phyloP scores from a whole-genome alignment of 1,140 invertebrate species.

The Oedothorax gibbosus region DNA sequence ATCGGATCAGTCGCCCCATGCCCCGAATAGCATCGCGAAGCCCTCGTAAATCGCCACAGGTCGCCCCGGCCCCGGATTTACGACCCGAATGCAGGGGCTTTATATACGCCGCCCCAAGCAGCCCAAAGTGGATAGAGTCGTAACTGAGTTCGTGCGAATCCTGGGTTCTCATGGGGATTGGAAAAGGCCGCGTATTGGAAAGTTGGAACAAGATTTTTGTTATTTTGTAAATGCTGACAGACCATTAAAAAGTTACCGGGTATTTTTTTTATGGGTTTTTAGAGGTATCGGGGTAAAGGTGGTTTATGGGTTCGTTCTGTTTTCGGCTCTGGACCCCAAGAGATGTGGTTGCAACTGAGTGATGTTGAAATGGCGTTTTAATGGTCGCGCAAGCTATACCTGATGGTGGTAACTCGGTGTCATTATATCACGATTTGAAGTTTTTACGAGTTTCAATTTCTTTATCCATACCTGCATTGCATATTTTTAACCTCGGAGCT shows the following conservation, averaged over 20 bases:
- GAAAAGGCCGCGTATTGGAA: not conserved
- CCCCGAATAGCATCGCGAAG: slow-evolving; percentile 33
- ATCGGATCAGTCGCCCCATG: slow-evolving; percentile 44
- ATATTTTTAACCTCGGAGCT: too few species aligned
- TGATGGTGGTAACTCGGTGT: too few species aligned
- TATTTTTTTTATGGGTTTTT: too few species aligned
- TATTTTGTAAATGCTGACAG: not conserved
- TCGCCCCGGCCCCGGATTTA: slow-evolving; percentile 16
- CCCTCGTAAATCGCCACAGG: slow-evolving; percentile 55
- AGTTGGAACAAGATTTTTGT: not conserved
- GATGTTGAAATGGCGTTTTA: too few species aligned
- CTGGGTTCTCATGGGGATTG: slow-evolving; percentile 12
- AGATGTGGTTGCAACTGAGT: too few species aligned
- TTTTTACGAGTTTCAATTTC: too few species aligned
- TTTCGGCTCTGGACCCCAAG: too few species aligned
- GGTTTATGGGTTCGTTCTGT: too few species aligned
- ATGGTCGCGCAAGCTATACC: too few species aligned
- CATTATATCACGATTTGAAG: too few species aligned
- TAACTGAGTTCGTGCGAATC: slow-evolving; percentile 45
- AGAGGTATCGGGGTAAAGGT: too few species aligned
- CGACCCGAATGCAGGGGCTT: slow-evolving; percentile 8
- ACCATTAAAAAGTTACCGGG: slow-evolving; percentile 24
- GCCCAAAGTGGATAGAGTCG: slow-evolving; percentile 49
- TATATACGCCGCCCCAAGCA: slow-evolving; percentile 10
- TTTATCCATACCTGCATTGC: too few species aligned